phyloP scores from a whole-genome alignment of 2,888 invertebrate species.

The Omphaloscelis lunosa region DNA sequence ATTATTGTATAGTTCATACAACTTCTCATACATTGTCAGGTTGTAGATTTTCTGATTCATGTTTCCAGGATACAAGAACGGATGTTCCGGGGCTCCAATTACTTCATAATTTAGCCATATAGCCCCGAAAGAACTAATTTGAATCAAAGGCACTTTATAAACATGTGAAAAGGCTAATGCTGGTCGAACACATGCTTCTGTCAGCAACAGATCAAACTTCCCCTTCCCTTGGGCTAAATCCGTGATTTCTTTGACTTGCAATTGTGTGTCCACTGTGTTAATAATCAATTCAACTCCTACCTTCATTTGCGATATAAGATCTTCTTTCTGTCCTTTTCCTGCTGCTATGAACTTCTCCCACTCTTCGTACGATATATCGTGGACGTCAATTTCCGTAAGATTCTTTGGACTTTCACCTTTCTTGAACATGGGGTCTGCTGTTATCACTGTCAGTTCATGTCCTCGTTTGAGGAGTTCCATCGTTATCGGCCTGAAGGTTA shows the following conservation, averaged over 20 bases:
- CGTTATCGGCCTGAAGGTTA: slow-evolving; percentile 76
- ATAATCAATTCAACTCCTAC: slow-evolving; percentile 32
- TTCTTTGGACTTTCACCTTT: slow-evolving; percentile 71
- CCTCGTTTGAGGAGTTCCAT: slow-evolving; percentile 80
- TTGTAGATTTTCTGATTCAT: slow-evolving; percentile 67
- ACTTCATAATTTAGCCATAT: slow-evolving; percentile 54
- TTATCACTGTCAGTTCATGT: slow-evolving; percentile 81
- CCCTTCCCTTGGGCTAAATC: slow-evolving; percentile 65
- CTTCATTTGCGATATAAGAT: slow-evolving; percentile 52
- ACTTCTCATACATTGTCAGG: slow-evolving; percentile 71
- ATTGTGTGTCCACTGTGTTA: slow-evolving; percentile 58
- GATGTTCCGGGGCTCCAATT: slow-evolving; percentile 73
- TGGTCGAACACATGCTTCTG: slow-evolving; percentile 68
- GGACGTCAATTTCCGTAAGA: slow-evolving; percentile 79
- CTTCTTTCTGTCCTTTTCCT: slow-evolving; percentile 43
- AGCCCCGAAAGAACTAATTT: slow-evolving; percentile 73
- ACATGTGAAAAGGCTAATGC: slow-evolving; percentile 66
- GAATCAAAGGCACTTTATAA: slow-evolving; percentile 75
- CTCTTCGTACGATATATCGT: slow-evolving; percentile 70
- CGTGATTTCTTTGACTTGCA: slow-evolving; percentile 63
- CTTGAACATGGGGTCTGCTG: slow-evolving; percentile 77
- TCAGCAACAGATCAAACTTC: slow-evolving; percentile 73
- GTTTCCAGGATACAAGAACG: slow-evolving; percentile 70
- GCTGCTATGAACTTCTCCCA: slow-evolving; percentile 43
- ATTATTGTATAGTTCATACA: slow-evolving; percentile 63